A percentile compares a stretch with the other conserved stretches of the same genome.
Conservation (phyloP, 2,797 vertebrate genomes). For the Notoglanidium macrostoma region DNA sequence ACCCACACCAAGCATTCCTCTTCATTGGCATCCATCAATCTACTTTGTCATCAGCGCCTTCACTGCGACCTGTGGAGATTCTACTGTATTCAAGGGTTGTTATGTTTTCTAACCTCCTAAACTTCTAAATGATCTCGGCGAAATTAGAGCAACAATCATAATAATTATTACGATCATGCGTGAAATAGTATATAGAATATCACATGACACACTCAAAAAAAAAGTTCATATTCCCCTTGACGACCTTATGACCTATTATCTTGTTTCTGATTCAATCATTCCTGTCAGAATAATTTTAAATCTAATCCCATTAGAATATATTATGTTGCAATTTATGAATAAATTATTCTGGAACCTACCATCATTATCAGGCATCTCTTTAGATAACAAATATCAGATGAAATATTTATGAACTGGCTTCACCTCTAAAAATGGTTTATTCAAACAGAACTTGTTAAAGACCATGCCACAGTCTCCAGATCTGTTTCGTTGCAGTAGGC, state of each 20-base stretch:
- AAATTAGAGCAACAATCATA: neutral
- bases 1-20: constrained; percentile 77
- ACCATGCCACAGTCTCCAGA: neutral
- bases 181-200: neutral
- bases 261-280: neutral
- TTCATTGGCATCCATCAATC: constrained; percentile 39
- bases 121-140: neutral
- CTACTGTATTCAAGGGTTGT: neutral
- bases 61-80: constrained; percentile 17
- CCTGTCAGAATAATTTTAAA: neutral
- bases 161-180: neutral
- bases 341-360: no score
- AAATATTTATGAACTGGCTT: neutral
- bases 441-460: neutral
- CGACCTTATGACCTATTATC: neutral
- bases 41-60: constrained; percentile 14
- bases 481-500: neutral
- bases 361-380: neutral
- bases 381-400: neutral
- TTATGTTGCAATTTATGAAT: neutral
- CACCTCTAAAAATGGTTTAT: neutral
- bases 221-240: neutral
- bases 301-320: neutral
- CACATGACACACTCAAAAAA: neutral
- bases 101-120: neutral